Conservation (phyloP, 2,888 invertebrate species). For the Serrognathus titanus region DNA sequence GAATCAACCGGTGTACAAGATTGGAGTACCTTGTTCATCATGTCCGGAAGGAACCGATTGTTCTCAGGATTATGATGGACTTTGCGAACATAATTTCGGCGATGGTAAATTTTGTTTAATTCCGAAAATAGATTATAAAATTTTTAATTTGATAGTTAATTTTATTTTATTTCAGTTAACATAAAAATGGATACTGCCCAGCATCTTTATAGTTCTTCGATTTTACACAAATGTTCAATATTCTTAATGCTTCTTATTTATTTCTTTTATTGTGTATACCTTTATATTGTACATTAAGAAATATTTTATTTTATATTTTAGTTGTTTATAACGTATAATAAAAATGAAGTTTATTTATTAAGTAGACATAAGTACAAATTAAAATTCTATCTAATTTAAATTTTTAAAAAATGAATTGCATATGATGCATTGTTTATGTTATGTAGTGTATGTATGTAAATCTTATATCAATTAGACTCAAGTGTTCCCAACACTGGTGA, state of each 20-base stretch:
- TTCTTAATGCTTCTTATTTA: not conserved
- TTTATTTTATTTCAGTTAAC: not conserved
- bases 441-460: too few relatives aligned
- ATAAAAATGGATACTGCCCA: not conserved
- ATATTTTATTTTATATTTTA: not conserved
- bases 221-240: not conserved
- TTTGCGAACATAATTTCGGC: constrained; percentile 30
- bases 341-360: too few relatives aligned
- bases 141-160: too few relatives aligned
- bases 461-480: too few relatives aligned
- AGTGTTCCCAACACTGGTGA: too few relatives aligned
- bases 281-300: not conserved
- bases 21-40: constrained; percentile 36
- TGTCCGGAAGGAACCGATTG: constrained; percentile 41
- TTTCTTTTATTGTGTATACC: not conserved
- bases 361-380: too few relatives aligned
- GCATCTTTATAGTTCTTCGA: not conserved
- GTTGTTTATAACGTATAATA: not conserved
- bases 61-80: constrained; percentile 34
- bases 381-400: too few relatives aligned
- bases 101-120: not conserved
- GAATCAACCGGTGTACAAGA: constrained; percentile 36
- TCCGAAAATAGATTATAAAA: too few relatives aligned
- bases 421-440: too few relatives aligned
- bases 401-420: too few relatives aligned